Conservation (phyloP, 2,113 vertebrate genomes). For the Sardina pilchardus region DNA sequence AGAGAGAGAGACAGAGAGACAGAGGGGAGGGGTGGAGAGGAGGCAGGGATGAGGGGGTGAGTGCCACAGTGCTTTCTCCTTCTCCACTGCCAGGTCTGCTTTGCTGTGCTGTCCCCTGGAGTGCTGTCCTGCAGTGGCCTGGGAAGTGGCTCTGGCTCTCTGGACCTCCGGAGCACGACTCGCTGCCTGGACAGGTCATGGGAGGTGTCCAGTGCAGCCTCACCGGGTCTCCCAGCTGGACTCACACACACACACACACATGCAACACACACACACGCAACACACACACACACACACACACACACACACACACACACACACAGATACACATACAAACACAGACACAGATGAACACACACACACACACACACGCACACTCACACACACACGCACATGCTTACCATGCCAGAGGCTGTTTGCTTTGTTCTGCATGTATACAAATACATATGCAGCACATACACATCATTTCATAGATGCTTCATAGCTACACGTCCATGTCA, state of each 20-base stretch:
- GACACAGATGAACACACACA: not conserved
- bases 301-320: not conserved
- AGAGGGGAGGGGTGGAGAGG: not conserved
- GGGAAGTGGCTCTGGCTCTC: not conserved
- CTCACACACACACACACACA: not conserved
- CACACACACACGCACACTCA: not conserved
- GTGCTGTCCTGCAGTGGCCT: not conserved
- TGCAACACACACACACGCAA: not conserved
- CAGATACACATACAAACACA: not conserved
- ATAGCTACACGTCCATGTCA: too few relatives aligned
- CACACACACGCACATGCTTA: not conserved
- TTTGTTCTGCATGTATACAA: not conserved
- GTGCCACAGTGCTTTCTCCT: not conserved
- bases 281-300: not conserved
- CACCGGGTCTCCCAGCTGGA: not conserved
- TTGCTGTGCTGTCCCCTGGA: not conserved
- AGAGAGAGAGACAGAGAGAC: too few relatives aligned
- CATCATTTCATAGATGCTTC: not conserved
- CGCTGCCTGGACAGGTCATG: not conserved
- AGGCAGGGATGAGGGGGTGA: not conserved
- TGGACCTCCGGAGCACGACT: not conserved
- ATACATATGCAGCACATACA: not conserved
- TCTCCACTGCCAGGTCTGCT: not conserved
- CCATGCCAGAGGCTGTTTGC: not conserved
- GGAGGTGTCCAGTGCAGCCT: not conserved